Percentiles rank a stretch among this genome's conserved stretches.
Evolutionary conservation across 2,888 invertebrate genomes (phyloP).

Genomic region (Tachina grossa): DNA sequence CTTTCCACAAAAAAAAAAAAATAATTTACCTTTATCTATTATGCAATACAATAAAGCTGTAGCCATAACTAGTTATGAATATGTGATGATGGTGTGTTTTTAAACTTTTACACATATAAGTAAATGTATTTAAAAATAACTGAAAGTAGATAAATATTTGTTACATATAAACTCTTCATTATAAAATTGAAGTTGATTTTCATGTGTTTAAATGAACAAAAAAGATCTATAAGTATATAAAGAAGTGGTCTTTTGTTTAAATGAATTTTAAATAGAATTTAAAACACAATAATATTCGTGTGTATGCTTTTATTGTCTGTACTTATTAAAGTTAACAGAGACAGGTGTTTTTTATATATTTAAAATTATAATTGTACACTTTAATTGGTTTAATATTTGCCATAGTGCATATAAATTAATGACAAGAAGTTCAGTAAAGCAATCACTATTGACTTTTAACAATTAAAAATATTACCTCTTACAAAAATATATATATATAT

Average conservation of each 20-base stretch:
- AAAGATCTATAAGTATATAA: conserved; percentile 11
- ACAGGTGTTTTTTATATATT: conserved; percentile 28
- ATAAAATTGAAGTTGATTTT: conserved; percentile 11
- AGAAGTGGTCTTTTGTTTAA: conserved; percentile 23
- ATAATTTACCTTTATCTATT: not conserved
- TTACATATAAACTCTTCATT: not conserved
- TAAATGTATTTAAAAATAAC: not conserved
- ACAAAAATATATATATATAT: no score
- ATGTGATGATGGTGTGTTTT: conserved; percentile 53
- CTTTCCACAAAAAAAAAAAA: not conserved
- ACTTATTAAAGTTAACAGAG: conserved; percentile 36
- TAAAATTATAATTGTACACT: conserved; percentile 6
- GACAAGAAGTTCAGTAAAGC: no score
- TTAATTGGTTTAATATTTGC: no score
- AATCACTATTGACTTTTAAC: no score
- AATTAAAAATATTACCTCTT: no score
- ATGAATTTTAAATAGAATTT: conserved; percentile 28
- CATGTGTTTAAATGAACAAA: conserved; percentile 35
- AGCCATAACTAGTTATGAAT: conserved; percentile 40
- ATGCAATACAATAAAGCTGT: not conserved
- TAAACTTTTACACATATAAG: not conserved
- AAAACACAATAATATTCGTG: not conserved
- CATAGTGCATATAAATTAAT: no score
- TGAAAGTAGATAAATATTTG: not conserved
- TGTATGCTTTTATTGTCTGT: not conserved